Conservation (phyloP, 2,797 vertebrate genomes). For the Esox lucius region DNA sequence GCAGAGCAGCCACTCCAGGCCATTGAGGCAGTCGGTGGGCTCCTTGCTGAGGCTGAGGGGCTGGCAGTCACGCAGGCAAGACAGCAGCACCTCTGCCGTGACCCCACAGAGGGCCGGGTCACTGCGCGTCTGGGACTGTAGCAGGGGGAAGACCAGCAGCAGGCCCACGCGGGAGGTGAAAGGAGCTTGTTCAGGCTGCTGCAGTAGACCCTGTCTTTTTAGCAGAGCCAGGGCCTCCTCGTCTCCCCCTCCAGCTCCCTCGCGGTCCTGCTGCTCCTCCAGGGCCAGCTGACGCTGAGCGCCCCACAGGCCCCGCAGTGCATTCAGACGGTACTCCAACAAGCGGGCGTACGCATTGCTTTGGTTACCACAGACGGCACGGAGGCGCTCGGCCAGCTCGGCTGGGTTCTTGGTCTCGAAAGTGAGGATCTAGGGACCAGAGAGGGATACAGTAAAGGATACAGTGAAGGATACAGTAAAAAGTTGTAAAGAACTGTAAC, state of each 20-base stretch:
- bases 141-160: conserved; percentile 94
- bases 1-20: conserved; percentile 92
- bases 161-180: conserved; percentile 96
- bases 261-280: conserved; percentile 82
- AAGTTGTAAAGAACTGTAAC: neutral
- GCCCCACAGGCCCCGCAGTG: conserved; percentile 94
- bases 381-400: conserved; percentile 91
- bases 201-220: conserved; percentile 92
- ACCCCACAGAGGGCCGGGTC: conserved; percentile 96
- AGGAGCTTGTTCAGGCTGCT: conserved; percentile 94
- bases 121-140: conserved; percentile 95
- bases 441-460: neutral
- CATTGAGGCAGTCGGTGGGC: conserved; percentile 95
- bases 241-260: conserved; percentile 81
- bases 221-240: conserved; percentile 94
- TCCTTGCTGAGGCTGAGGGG: conserved; percentile 98
- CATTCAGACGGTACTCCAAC: conserved; percentile 95
- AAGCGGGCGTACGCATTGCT: conserved; percentile 97
- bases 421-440: conserved; percentile 85
- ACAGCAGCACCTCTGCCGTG: conserved; percentile 95
- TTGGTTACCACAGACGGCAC: conserved; percentile 97
- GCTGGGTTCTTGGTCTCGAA: conserved; percentile 97
- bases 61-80: conserved; percentile 97
- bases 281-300: conserved; percentile 88
- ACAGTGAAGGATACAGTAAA: neutral